Base-by-base conservation (phyloP, 1,140 invertebrate species). In the Lucilia sericata region DNA sequence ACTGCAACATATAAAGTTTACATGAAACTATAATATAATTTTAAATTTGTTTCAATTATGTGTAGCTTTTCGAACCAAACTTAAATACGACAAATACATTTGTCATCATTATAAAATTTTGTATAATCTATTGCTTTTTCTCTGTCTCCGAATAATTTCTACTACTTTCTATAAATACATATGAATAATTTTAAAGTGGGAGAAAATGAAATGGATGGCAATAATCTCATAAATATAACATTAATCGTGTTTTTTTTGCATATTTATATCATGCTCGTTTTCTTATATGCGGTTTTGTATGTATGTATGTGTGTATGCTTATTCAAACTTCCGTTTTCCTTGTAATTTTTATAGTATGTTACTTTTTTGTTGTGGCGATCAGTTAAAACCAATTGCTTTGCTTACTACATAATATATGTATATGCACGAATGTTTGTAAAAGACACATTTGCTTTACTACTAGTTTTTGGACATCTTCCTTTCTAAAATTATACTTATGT, bases 141-240 rank as follows among this genome's bases (percentile, higher is more conserved):
- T 42, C 42, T 42, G 42, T 42, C 5, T 42, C 42, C 5, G 7
- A 42, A 7, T 42, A 42, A 7, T 42, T 10, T 42, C 42, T 42
- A 42, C 42, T 42, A 2, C 5, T 10, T 42, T 8, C 42, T 42
- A 8, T 10, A 42, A 8, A 42, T 5, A 42, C 5, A 60, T 60
- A n/a, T 60, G 55, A 60, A 60, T 60, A 60, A 60, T n/a, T 60
- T 60, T 4, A 42, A 42, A 42, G 42, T 55, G 55, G 55, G 14
- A 60, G 14, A 60, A 60, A 60, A 60, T n/a, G 55, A n/a, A n/a
- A 60, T 60, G 55, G 14, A 60, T 60, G 55, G 17, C 55, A 60
- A 60, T 60, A 60, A 60, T 60, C 55, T n/a, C 51, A 60, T 60
- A 60, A 60, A 60, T 60, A 60, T 60, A 60, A 60, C 51, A n/a